These are phyloP conservation scores for Argynnis bischoffii DNA, from an alignment of 2,888 invertebrate species.

Conservation along the genomic window DNA sequence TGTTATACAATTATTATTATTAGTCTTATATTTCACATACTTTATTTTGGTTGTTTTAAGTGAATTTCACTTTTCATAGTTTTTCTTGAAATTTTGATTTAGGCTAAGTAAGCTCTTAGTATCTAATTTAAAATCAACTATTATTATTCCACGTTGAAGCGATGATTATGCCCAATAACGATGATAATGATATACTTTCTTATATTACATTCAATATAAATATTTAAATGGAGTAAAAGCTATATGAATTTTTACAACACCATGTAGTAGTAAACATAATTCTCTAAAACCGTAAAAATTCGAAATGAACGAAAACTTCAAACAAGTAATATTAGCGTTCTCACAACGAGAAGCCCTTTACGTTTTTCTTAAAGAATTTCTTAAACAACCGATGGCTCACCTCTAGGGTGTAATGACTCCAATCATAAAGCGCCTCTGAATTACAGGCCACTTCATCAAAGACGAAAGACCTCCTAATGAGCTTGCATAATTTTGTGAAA, in stretches of 20 bases:
- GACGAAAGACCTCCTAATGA: conserved; percentile 44
- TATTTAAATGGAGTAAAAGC: too few relatives aligned
- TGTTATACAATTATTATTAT: conserved; percentile 5
- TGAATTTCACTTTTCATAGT: too few relatives aligned
- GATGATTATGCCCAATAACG: too few relatives aligned
- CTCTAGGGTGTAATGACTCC: conserved; percentile 49
- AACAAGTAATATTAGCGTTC: conserved; percentile 21
- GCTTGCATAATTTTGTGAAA: conserved; percentile 56
- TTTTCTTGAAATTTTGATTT: too few relatives aligned
- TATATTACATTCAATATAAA: too few relatives aligned
- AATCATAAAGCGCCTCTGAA: conserved; percentile 56
- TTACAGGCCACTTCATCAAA: conserved; percentile 54
- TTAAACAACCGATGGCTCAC: conserved; percentile 35
- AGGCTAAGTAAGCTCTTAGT: too few relatives aligned
- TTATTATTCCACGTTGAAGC: too few relatives aligned
- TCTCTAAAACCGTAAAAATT: too few relatives aligned
- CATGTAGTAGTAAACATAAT: too few relatives aligned
- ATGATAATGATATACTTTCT: too few relatives aligned
- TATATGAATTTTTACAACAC: too few relatives aligned
- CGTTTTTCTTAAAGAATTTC: conserved; percentile 25
- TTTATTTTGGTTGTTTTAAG: background rate
- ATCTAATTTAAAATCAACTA: too few relatives aligned
- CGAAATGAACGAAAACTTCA: background rate
- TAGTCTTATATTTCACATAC: conserved; percentile 1
- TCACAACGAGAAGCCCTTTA: conserved; percentile 19